Conservation (phyloP, 2,888 invertebrate genomes). For the Leptothorax acervorum region DNA sequence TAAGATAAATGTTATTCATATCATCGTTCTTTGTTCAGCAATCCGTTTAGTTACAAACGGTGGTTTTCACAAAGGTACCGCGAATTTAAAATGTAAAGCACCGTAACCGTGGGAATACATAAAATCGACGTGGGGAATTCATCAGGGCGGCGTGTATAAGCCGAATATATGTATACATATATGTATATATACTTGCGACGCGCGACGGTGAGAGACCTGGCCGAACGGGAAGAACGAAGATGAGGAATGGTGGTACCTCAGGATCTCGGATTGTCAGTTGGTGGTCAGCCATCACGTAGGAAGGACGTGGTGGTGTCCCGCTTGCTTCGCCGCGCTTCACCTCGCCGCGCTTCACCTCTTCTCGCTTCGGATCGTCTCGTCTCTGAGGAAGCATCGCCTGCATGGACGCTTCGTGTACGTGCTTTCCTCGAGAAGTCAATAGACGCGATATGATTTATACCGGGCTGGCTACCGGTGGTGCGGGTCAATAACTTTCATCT, state of each 20-base stretch:
- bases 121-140: slow-evolving; percentile 43
- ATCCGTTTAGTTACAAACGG: neutral
- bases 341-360: slow-evolving; percentile 26
- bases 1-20: neutral
- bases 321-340: slow-evolving; percentile 50
- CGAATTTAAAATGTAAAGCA: slow-evolving; percentile 55
- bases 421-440: neutral
- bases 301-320: slow-evolving; percentile 74
- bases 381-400: slow-evolving; percentile 6
- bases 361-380: neutral
- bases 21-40: neutral
- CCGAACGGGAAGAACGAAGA: slow-evolving; percentile 82
- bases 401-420: neutral
- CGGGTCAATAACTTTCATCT: neutral
- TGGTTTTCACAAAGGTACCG: slow-evolving; percentile 56
- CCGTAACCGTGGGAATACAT: slow-evolving; percentile 45
- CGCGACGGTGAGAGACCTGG: slow-evolving; percentile 59
- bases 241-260: slow-evolving; percentile 83
- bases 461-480: neutral
- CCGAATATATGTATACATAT: slow-evolving; percentile 36
- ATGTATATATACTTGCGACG: slow-evolving; percentile 54
- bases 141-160: slow-evolving; percentile 51
- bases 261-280: slow-evolving; percentile 84
- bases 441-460: slow-evolving; percentile 1
- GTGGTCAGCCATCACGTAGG: slow-evolving; percentile 83